These are phyloP conservation scores for Alentia gelatinosa DNA, from an alignment of 2,888 invertebrate species.

Conservation along the genomic window DNA sequence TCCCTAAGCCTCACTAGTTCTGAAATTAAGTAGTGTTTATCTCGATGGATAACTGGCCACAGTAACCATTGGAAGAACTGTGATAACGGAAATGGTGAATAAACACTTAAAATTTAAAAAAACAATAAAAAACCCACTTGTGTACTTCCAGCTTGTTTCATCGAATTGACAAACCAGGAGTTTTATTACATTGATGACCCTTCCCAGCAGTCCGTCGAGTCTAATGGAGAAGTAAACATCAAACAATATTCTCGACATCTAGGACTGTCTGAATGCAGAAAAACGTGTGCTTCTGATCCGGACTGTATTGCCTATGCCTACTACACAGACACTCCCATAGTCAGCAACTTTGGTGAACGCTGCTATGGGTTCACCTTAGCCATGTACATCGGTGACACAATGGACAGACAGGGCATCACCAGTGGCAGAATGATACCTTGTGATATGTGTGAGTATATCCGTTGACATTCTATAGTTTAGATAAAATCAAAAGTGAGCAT, in stretches of 20 bases:
- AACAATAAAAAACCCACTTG: too few species aligned
- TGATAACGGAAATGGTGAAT: too few species aligned
- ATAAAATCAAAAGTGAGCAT: too few species aligned
- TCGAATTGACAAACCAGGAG: not conserved
- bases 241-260: not conserved
- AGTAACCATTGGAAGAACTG: too few species aligned
- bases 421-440: not conserved
- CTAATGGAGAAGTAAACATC: not conserved
- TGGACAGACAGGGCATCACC: not conserved
- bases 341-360: not conserved
- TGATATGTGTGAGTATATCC: not conserved
- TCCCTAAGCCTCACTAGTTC: too few species aligned
- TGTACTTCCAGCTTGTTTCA: not conserved
- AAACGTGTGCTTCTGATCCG: not conserved
- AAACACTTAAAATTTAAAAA: too few species aligned
- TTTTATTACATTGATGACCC: not conserved
- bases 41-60: too few species aligned
- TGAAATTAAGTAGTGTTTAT: too few species aligned
- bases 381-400: not conserved
- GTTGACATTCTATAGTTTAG: too few species aligned
- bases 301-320: not conserved
- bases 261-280: not conserved
- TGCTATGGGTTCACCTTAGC: not conserved
- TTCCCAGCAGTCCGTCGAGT: not conserved
- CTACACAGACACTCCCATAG: not conserved